A percentile compares a stretch with the other conserved stretches of the same genome.
These are phyloP conservation scores for Mycogona germanica DNA, from an alignment of 2,888 invertebrate species.

Conservation along the genomic window DNA sequence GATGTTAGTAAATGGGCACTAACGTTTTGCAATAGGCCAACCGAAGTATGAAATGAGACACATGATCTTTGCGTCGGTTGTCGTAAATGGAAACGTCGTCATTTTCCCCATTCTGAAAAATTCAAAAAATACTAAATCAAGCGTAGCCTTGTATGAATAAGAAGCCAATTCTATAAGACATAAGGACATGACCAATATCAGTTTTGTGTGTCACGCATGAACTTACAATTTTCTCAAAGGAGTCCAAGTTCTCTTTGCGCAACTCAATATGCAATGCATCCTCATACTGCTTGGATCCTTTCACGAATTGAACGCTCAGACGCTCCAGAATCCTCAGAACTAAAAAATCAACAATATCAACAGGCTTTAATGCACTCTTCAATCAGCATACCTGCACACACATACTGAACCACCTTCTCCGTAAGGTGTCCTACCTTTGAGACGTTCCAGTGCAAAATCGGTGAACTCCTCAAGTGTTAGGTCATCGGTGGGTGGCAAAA, in stretches of 20 bases:
- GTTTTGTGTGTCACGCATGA: no score
- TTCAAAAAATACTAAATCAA: no score
- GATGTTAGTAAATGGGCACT: no score
- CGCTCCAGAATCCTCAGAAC: slow-evolving; percentile 1
- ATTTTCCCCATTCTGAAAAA: slow-evolving; percentile 1
- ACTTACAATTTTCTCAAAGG: slow-evolving; percentile 23
- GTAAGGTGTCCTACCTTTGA: slow-evolving; percentile 42
- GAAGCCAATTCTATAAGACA: background rate
- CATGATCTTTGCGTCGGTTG: slow-evolving; percentile 49
- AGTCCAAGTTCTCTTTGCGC: slow-evolving; percentile 35
- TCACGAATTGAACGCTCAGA: background rate
- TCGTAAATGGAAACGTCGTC: slow-evolving; percentile 22
- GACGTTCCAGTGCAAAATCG: slow-evolving; percentile 67
- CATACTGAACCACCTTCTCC: no score
- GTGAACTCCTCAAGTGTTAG: slow-evolving; percentile 75
- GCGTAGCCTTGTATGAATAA: slow-evolving; percentile 24
- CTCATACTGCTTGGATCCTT: background rate
- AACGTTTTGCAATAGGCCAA: slow-evolving; percentile 69
- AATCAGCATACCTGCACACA: no score
- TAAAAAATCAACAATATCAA: no score
- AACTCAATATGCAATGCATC: slow-evolving; percentile 6
- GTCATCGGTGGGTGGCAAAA: slow-evolving; percentile 55
- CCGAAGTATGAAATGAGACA: slow-evolving; percentile 86
- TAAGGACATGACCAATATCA: no score
- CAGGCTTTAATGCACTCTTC: no score